Conservation (phyloP, 2,888 invertebrate species). For the Lutraria lutraria region DNA sequence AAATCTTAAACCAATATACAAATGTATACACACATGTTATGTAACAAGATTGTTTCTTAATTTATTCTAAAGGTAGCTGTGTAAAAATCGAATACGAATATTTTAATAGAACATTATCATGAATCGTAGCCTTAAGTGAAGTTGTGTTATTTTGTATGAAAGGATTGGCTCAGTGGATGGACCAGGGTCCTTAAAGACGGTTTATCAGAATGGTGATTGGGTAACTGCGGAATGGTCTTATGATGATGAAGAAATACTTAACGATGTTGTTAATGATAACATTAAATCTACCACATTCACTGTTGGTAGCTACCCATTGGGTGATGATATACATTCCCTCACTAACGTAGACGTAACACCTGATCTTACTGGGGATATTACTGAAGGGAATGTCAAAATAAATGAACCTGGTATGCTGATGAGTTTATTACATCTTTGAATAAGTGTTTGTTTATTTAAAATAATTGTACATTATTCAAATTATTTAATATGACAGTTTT, state of each 20-base stretch:
- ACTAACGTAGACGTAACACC: background rate
- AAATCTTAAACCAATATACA: too few species aligned
- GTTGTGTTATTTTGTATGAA: background rate
- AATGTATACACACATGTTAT: too few species aligned
- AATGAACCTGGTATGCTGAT: background rate
- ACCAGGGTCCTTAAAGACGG: background rate
- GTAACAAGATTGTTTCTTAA: too few species aligned
- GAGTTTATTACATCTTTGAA: too few species aligned
- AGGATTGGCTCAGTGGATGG: background rate
- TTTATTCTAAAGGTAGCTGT: too few species aligned
- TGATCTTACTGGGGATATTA: background rate
- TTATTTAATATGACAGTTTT: too few species aligned
- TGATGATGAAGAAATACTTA: slow-evolving; percentile 22
- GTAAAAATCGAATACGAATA: too few species aligned
- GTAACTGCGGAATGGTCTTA: slow-evolving; percentile 28
- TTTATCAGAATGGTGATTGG: slow-evolving; percentile 26
- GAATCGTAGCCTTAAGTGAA: too few species aligned
- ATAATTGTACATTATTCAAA: too few species aligned
- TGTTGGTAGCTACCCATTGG: slow-evolving; percentile 17
- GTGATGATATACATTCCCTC: background rate
- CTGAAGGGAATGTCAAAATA: background rate
- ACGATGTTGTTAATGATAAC: slow-evolving; percentile 27
- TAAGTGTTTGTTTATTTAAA: too few species aligned
- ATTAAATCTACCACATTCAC: slow-evolving; percentile 19
- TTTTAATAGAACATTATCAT: too few species aligned